phyloP scores from a whole-genome alignment of 1,140 invertebrate species.

The Anastatus disparis region DNA sequence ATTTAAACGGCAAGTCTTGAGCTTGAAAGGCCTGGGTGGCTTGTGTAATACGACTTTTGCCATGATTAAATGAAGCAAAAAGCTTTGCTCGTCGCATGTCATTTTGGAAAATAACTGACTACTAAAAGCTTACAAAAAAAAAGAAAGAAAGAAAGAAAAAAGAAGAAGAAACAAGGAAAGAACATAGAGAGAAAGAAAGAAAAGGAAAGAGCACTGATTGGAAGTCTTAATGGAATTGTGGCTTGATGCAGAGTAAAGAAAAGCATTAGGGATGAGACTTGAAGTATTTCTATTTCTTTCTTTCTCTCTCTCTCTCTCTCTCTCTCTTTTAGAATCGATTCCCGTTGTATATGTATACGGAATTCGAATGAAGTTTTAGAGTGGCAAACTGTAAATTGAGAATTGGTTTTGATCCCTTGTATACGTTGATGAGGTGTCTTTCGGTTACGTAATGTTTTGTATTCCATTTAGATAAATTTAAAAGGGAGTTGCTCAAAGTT shows the following conservation, averaged over 20 bases:
- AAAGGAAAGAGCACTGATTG: constrained; percentile 35
- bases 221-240: constrained; percentile 42
- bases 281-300: too few species aligned
- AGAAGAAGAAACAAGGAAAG: constrained; percentile 10
- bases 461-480: too few species aligned
- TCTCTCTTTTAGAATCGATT: constrained; percentile 16
- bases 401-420: too few species aligned
- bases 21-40: too few species aligned
- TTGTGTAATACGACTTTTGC: constrained; percentile 42
- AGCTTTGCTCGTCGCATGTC: background rate
- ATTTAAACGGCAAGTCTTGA: too few species aligned
- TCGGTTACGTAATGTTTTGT: too few species aligned
- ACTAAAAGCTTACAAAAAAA: background rate
- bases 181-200: background rate
- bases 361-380: constrained; percentile 14
- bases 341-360: background rate
- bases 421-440: too few species aligned
- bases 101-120: constrained; percentile 28
- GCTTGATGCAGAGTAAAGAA: constrained; percentile 29
- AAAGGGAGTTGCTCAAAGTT: too few species aligned
- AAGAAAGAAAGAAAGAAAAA: background rate
- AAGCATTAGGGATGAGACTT: background rate
- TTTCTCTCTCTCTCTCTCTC: too few species aligned
- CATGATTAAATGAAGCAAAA: constrained; percentile 48
- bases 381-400: too few species aligned